Base-by-base conservation (phyloP, 2,797 vertebrate species). In the Thunnus albacares region DNA sequence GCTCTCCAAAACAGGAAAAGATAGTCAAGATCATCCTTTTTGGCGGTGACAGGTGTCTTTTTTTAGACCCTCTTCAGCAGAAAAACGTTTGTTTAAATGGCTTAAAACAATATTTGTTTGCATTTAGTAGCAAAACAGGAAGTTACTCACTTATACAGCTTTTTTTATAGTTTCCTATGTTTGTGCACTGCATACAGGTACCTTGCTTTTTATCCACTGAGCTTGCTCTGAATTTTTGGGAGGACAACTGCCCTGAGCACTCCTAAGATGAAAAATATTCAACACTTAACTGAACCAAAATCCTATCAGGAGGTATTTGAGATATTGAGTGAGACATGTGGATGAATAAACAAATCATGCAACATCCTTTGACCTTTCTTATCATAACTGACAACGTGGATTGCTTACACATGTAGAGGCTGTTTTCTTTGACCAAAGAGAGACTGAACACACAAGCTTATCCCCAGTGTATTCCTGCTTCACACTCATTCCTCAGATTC, bases 401-500 rank as follows among this genome's bases (percentile, higher is more conserved):
- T 28, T 11, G 38, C 38, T 62, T 10, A 18, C 72, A 58, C 30
- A 17, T 24, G 56, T 9, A 15, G 24, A 51, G 35, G 66, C 18
- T 70, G 71, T 65, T 79, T 43, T 24, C 52, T 62, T 49, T 47
- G 14, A 77, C 55, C 41, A 20, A 3, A 24, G 6, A 57, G 24
- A 20, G 10, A 68, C 22, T 1, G 6, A 62, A 28, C 15, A 20
- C 17, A 20, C 43, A 17, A n/a, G 20, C 26, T 49, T 24, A 41
- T 49, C 66, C 53, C 41, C 35, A 14, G 3, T 8, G 30, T 64
- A 66, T 4, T 79, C 55, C 47, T n/a, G 55, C 18, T 7, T 58
- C 5, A 65, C 47, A 3, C 22, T 56, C 82, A 80, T 72, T 80
- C 70, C 56, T 84, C 56, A 81, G 38, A 82, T 74, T 81, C 61